phyloP scores from a whole-genome alignment of 92 coral and sea anemone genomes.

The Actinostola sp. region DNA sequence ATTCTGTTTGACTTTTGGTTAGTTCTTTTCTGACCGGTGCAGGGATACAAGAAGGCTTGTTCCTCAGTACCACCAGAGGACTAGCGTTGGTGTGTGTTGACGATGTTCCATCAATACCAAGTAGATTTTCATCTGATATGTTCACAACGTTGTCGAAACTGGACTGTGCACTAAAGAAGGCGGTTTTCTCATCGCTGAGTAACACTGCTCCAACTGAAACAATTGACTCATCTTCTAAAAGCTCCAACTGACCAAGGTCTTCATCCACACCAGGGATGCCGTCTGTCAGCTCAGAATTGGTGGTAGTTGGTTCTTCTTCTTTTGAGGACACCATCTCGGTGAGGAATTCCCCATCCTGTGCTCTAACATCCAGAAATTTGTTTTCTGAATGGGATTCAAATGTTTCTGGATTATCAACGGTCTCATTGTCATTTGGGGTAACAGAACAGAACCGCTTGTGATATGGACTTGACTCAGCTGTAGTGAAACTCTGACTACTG shows the following conservation, averaged over 20 bases:
- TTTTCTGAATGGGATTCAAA: too few relatives aligned
- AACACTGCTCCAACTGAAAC: slow-evolving; percentile 30
- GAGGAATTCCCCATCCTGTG: background rate
- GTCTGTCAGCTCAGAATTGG: too few relatives aligned
- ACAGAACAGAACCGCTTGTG: slow-evolving; percentile 10
- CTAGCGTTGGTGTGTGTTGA: too few relatives aligned
- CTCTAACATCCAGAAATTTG: background rate
- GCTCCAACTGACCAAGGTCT: too few relatives aligned
- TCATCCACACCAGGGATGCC: too few relatives aligned
- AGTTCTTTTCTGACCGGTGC: slow-evolving; percentile 29
- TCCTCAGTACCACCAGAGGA: background rate
- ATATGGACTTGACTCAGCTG: slow-evolving; percentile 24
- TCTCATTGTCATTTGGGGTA: too few relatives aligned
- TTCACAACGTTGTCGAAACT: slow-evolving; percentile 12
- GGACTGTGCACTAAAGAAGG: slow-evolving; percentile 20
- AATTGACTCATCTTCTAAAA: slow-evolving; percentile 21
- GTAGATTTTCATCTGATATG: background rate
- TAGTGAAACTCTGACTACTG: slow-evolving; percentile 26
- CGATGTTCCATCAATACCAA: too few relatives aligned
- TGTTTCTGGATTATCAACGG: background rate
- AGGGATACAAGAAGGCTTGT: background rate
- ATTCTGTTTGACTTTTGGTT: slow-evolving; percentile 72
- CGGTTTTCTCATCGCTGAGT: background rate
- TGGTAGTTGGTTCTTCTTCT: too few relatives aligned
- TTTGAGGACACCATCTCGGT: background rate